Conservation (phyloP, 2,113 vertebrate genomes). For the Mirza zaza region DNA sequence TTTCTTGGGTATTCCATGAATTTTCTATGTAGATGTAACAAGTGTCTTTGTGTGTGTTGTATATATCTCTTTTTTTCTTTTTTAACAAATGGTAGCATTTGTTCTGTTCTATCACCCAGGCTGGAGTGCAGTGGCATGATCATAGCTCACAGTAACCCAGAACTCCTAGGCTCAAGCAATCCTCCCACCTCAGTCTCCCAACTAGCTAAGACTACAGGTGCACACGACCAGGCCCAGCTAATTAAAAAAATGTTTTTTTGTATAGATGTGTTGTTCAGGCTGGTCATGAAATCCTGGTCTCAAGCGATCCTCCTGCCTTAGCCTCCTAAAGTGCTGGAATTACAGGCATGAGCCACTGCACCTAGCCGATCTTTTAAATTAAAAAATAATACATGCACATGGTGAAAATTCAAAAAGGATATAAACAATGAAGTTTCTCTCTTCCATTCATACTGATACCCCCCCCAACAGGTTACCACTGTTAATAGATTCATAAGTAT, state of each 20-base stretch:
- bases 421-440: background rate
- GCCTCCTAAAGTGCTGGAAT: too few relatives aligned
- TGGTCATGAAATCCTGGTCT: too few relatives aligned
- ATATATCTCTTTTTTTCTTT: background rate
- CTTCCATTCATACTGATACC: background rate
- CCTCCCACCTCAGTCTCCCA: background rate
- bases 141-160: background rate
- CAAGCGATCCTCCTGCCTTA: too few relatives aligned
- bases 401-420: slow-evolving; percentile 16
- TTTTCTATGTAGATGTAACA: slow-evolving; percentile 12
- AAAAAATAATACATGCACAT: background rate
- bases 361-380: background rate
- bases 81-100: background rate
- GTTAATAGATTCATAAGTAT: background rate
- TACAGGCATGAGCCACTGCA: too few relatives aligned
- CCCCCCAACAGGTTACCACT: background rate
- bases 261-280: too few relatives aligned
- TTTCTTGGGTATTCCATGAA: background rate
- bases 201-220: too few relatives aligned
- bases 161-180: background rate
- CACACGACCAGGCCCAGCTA: too few relatives aligned
- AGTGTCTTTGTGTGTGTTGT: background rate
- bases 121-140: background rate
- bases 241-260: too few relatives aligned
- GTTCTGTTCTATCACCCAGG: background rate